Percentiles rank a stretch among this genome's conserved stretches.
Conservation (phyloP, 92 coral and sea anemone genomes). For the Hydrozoanthus gracilis region DNA sequence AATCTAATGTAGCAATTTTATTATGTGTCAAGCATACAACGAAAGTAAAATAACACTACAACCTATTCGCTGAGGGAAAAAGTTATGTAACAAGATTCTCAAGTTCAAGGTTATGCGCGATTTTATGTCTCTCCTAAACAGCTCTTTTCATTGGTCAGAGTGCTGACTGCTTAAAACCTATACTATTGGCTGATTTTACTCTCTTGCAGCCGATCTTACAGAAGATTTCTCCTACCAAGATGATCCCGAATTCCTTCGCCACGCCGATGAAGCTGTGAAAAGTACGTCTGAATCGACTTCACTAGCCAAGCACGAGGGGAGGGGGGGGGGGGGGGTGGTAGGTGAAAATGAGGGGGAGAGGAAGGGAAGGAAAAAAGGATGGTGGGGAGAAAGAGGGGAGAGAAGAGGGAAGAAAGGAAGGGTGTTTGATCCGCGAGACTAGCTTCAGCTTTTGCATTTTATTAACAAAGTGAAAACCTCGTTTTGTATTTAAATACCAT, state of each 20-base stretch:
- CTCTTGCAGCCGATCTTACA: background rate
- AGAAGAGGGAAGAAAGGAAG: no score
- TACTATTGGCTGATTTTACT: background rate
- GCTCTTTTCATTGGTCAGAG: no score
- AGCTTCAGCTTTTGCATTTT: background rate
- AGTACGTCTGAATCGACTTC: background rate
- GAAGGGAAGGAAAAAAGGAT: background rate
- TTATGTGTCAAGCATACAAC: no score
- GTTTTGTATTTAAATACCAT: no score
- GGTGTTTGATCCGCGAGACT: background rate
- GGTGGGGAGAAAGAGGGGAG: background rate
- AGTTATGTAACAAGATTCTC: no score
- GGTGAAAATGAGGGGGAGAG: background rate
- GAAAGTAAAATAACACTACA: no score
- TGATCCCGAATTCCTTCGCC: slow-evolving; percentile 17
- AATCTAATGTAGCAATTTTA: no score
- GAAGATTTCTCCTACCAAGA: slow-evolving; percentile 21
- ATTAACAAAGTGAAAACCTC: no score
- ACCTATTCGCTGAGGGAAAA: no score
- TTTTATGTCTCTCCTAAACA: no score
- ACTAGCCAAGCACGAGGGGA: background rate
- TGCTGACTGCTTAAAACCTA: background rate
- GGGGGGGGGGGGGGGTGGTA: no score
- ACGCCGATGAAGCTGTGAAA: background rate
- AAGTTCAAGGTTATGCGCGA: no score